phyloP scores from a whole-genome alignment of 2,113 vertebrate genomes.

The Mesocricetus auratus region DNA sequence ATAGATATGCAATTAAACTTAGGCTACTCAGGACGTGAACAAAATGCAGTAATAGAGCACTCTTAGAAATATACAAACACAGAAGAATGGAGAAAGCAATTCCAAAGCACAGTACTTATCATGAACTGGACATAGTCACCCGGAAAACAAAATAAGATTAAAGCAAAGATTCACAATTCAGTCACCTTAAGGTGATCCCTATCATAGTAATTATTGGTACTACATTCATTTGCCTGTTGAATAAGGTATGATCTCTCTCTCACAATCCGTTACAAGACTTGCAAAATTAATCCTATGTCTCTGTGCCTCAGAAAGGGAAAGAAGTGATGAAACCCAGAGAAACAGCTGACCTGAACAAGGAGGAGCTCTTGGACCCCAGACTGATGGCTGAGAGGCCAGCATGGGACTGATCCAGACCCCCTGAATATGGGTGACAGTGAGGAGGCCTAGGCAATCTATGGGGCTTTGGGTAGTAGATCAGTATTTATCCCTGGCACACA shows the following conservation, averaged over 20 bases:
- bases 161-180: not conserved
- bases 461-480: too few species aligned
- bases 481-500: too few species aligned
- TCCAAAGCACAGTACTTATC: not conserved
- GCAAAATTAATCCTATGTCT: not conserved
- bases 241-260: not conserved
- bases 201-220: not conserved
- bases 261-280: not conserved
- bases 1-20: constrained; percentile 30
- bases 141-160: not conserved
- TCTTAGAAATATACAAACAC: constrained; percentile 16
- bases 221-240: not conserved
- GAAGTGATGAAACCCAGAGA: too few species aligned
- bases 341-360: too few species aligned
- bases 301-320: not conserved
- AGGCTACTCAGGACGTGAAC: not conserved
- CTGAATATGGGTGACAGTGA: too few species aligned
- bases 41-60: not conserved
- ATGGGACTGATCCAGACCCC: too few species aligned
- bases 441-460: too few species aligned
- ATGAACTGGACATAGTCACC: not conserved
- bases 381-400: too few species aligned
- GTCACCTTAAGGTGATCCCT: not conserved
- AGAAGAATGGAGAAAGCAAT: not conserved
- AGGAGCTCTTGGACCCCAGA: too few species aligned